Conservation (phyloP, 2,113 vertebrate species). For the Pygathrix nemaeus region DNA sequence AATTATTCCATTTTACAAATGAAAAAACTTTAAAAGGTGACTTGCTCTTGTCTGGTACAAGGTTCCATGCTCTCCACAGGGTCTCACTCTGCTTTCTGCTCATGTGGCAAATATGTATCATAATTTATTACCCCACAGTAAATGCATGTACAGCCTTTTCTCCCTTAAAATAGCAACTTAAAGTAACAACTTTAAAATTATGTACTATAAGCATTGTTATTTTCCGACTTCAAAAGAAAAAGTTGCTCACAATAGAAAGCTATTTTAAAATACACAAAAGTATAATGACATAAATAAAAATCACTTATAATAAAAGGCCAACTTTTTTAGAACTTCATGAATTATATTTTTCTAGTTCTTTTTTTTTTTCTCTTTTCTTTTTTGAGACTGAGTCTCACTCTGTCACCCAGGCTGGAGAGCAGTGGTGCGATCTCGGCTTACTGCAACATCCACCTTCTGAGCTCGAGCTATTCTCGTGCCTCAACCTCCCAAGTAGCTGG, state of each 20-base stretch:
- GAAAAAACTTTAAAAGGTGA: not conserved
- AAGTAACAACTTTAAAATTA: slow-evolving; percentile 14
- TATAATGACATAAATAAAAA: slow-evolving; percentile 40
- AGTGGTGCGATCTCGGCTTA: too few species aligned
- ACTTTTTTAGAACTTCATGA: not conserved
- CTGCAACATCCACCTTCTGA: too few species aligned
- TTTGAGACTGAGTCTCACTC: too few species aligned
- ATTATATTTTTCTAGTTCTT: not conserved
- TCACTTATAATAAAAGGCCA: not conserved
- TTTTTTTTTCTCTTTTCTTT: not conserved
- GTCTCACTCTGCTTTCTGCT: not conserved
- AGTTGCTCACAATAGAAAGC: not conserved
- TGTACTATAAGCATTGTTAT: not conserved
- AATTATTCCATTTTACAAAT: not conserved
- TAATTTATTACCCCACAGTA: not conserved
- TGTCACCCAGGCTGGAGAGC: too few species aligned
- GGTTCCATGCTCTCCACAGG: not conserved
- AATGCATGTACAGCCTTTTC: not conserved
- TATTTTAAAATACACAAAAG: not conserved
- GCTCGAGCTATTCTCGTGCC: too few species aligned
- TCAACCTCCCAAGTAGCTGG: too few species aligned
- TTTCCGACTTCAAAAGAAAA: slow-evolving; percentile 45
- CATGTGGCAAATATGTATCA: not conserved
- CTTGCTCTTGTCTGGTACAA: not conserved
- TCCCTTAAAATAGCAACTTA: not conserved